A percentile compares a stretch with the other conserved stretches of the same genome.
These are phyloP conservation scores for Lepidurus packardi DNA, from an alignment of 1,140 invertebrate genomes.

Conservation along the genomic window DNA sequence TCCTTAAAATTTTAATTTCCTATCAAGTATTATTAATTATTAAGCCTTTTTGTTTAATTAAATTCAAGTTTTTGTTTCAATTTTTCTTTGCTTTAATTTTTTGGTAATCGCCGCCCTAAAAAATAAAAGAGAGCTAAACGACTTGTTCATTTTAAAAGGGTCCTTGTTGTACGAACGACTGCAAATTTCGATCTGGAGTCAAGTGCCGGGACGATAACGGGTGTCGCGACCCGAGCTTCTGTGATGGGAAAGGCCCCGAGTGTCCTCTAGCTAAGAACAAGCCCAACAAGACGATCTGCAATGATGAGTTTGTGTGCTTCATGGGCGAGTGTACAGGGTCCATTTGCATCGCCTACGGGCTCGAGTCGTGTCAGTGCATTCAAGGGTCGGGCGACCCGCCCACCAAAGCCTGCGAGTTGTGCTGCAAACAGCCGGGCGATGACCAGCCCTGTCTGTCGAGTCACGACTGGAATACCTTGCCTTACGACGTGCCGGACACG, in stretches of 20 bases:
- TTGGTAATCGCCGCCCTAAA: neutral
- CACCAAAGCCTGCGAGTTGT: conserved; percentile 81
- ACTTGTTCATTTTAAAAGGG: conserved; percentile 58
- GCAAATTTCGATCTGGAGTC: conserved; percentile 73
- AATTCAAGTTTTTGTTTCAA: too few species aligned
- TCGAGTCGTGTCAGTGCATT: conserved; percentile 92
- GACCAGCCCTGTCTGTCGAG: conserved; percentile 61
- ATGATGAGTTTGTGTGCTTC: conserved; percentile 88
- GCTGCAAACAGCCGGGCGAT: conserved; percentile 79
- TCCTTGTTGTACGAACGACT: conserved; percentile 87
- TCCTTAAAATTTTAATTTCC: conserved; percentile 16
- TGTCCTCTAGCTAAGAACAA: conserved; percentile 89
- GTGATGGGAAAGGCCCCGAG: conserved; percentile 72
- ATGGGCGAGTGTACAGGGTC: conserved; percentile 92
- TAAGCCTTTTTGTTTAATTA: too few species aligned
- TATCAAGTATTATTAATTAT: too few species aligned
- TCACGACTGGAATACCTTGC: conserved; percentile 80
- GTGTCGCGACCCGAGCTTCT: conserved; percentile 81
- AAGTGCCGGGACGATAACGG: conserved; percentile 92
- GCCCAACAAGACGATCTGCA: conserved; percentile 89
- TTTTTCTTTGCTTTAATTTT: too few species aligned
- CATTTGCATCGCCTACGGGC: conserved; percentile 83
- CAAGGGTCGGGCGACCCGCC: conserved; percentile 65
- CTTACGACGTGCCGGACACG: conserved; percentile 86
- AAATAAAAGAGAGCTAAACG: neutral